These are phyloP conservation scores for Drosophila macrospina DNA, from an alignment of 2,888 invertebrate genomes.

Conservation along the genomic window DNA sequence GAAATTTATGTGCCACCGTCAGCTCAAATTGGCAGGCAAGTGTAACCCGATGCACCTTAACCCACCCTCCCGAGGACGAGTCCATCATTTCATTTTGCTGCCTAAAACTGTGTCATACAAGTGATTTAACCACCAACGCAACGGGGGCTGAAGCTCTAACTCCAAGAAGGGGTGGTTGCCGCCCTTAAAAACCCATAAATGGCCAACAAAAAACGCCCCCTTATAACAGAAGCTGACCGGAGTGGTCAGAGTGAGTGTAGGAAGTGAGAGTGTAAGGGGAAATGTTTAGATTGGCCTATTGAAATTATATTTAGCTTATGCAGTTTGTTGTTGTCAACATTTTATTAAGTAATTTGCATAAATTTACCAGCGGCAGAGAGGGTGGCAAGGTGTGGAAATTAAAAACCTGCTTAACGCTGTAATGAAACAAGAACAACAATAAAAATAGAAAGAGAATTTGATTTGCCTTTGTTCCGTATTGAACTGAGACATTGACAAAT, in stretches of 20 bases:
- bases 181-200: constrained; percentile 69
- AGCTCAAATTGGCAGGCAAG: constrained; percentile 41
- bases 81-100: constrained; percentile 59
- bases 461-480: not conserved
- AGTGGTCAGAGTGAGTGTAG: constrained; percentile 8
- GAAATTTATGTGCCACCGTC: constrained; percentile 66
- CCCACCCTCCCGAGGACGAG: constrained; percentile 45
- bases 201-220: constrained; percentile 71
- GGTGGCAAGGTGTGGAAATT: constrained; percentile 43
- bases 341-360: constrained; percentile 81
- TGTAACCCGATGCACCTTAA: constrained; percentile 20
- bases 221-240: constrained; percentile 31
- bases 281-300: constrained; percentile 65
- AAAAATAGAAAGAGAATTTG: not conserved
- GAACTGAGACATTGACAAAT: too few relatives aligned
- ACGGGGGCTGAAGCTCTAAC: constrained; percentile 18
- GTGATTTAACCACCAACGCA: constrained; percentile 60
- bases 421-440: constrained; percentile 26
- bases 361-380: constrained; percentile 49
- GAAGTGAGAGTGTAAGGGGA: constrained; percentile 9
- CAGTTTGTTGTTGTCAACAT: constrained; percentile 74
- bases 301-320: constrained; percentile 67
- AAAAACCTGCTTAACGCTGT: constrained; percentile 41
- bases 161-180: constrained; percentile 24
- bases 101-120: constrained; percentile 63